phyloP scores from a whole-genome alignment of 2,888 invertebrate genomes.

The Liodrosophila aerea region DNA sequence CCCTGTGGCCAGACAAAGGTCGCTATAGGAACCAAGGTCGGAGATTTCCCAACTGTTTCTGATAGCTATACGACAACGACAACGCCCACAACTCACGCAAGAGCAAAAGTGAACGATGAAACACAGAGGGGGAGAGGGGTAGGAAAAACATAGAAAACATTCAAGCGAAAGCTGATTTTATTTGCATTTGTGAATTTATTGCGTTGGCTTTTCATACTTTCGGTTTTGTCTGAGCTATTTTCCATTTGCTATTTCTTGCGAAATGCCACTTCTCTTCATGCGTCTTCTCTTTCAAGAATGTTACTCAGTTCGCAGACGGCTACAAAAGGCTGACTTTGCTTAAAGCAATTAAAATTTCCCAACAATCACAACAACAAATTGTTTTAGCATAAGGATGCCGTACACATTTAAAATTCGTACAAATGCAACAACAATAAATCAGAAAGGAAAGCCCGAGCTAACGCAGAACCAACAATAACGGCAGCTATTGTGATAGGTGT shows the following conservation, averaged over 20 bases:
- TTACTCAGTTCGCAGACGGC: conserved; percentile 27
- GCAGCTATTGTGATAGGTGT: conserved; percentile 22
- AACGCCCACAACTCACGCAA: conserved; percentile 27
- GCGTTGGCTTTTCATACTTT: conserved; percentile 49
- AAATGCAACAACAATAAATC: conserved; percentile 5
- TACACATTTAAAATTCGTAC: conserved; percentile 54
- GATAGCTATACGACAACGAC: conserved; percentile 28
- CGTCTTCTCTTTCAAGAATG: conserved; percentile 43
- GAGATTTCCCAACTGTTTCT: conserved; percentile 29
- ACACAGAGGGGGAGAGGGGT: neutral
- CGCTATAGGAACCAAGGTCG: conserved; percentile 59
- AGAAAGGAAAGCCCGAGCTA: conserved; percentile 8
- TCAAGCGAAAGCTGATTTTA: conserved; percentile 44
- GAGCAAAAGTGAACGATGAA: neutral
- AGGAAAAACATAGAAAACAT: conserved; percentile 28
- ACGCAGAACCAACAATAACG: neutral
- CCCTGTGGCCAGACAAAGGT: conserved; percentile 49
- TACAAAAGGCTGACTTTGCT: conserved; percentile 34
- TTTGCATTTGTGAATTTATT: conserved; percentile 72
- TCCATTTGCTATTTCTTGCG: conserved; percentile 40
- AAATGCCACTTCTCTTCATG: conserved; percentile 7
- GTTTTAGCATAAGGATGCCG: conserved; percentile 39
- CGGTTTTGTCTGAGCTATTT: conserved; percentile 35
- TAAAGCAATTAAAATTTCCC: conserved; percentile 68
- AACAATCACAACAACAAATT: conserved; percentile 15